Evolutionary conservation across 2,797 vertebrate genomes (phyloP).

Genomic region (Phrynocephalus forsythii): DNA sequence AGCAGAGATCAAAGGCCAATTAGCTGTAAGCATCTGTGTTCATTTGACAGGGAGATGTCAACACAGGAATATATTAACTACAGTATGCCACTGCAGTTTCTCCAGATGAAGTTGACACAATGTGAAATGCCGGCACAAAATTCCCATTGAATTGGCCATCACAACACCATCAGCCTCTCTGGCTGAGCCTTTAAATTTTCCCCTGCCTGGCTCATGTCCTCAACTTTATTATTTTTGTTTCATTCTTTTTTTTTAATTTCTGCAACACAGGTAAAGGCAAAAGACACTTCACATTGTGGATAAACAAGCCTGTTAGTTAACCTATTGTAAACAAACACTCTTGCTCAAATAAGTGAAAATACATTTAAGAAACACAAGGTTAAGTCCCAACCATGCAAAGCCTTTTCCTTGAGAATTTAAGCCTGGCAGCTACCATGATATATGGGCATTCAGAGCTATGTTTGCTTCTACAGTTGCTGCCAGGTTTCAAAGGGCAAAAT

Average conservation of each 20-base stretch:
- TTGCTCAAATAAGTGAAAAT: neutral
- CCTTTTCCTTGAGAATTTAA: neutral
- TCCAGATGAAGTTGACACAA: neutral
- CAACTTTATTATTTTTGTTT: neutral
- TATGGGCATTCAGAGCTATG: neutral
- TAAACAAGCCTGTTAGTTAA: neutral
- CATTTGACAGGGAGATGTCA: neutral
- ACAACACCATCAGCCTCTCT: neutral
- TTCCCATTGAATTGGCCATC: neutral
- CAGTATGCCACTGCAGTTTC: neutral
- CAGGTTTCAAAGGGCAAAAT: neutral
- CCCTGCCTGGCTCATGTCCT: neutral
- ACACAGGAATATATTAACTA: neutral
- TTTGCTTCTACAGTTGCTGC: neutral
- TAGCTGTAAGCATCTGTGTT: slow-evolving; percentile 33
- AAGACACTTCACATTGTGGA: neutral
- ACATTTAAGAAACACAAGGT: neutral
- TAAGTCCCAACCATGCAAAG: neutral
- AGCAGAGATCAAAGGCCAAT: slow-evolving; percentile 59
- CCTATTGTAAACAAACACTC: neutral
- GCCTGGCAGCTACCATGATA: neutral
- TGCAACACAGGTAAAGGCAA: neutral
- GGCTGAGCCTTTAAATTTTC: neutral
- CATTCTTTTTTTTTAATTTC: neutral
- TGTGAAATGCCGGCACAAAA: slow-evolving; percentile 6